A percentile compares a stretch with the other conserved stretches of the same genome.
Conservation (phyloP, 2,888 invertebrate genomes). For the Brenthis hecate region DNA sequence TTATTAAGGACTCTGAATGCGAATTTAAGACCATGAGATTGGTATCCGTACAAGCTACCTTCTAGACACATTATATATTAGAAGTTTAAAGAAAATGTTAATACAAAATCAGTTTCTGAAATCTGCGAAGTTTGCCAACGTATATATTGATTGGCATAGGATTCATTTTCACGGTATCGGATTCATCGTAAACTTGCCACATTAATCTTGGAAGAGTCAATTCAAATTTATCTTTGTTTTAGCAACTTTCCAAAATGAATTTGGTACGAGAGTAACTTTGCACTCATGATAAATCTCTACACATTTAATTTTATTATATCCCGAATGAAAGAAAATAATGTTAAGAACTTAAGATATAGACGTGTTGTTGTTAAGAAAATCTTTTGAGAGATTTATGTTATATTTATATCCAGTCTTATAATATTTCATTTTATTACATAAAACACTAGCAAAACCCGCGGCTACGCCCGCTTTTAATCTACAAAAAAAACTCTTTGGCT, state of each 20-base stretch:
- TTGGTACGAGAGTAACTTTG: constrained; percentile 48
- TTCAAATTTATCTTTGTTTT: constrained; percentile 69
- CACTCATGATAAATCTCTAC: constrained; percentile 36
- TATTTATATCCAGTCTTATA: not conserved
- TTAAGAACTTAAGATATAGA: constrained; percentile 4
- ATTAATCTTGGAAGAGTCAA: constrained; percentile 64
- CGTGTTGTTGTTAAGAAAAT: constrained; percentile 4
- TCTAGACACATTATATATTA: too few relatives aligned
- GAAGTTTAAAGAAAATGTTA: not conserved
- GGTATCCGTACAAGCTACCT: too few relatives aligned
- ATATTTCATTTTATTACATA: too few relatives aligned
- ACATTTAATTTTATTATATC: constrained; percentile 25
- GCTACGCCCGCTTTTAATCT: too few relatives aligned
- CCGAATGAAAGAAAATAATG: constrained; percentile 13
- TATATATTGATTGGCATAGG: constrained; percentile 34
- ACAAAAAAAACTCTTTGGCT: too few relatives aligned
- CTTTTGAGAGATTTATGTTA: not conserved
- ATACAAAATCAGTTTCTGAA: not conserved
- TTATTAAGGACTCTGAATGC: too few relatives aligned
- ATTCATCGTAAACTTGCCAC: constrained; percentile 41
- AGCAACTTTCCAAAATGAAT: constrained; percentile 62
- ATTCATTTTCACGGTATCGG: constrained; percentile 36
- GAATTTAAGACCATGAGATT: too few relatives aligned
- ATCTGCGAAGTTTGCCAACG: not conserved
- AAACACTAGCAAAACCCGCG: too few relatives aligned